Evolutionary conservation across 2,888 invertebrate species (phyloP).

Genomic region (Celastrina argiolus): DNA sequence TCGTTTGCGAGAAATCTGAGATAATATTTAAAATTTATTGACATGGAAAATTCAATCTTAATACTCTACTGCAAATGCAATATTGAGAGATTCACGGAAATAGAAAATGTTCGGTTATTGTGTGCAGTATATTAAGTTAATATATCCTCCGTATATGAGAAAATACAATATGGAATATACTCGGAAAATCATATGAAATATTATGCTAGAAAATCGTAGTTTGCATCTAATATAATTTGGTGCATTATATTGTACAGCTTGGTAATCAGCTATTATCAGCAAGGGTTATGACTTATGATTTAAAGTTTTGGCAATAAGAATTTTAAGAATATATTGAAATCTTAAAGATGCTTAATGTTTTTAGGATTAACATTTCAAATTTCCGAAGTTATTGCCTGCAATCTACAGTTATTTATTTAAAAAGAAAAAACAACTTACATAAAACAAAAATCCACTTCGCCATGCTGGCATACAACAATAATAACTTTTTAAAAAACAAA

Average conservation of each 20-base stretch:
- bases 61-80: conserved; percentile 1
- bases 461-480: neutral
- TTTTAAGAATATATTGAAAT: too few species aligned
- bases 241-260: neutral
- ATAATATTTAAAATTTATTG: conserved; percentile 20
- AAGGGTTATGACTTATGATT: too few species aligned
- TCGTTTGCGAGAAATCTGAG: conserved; percentile 6
- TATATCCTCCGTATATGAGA: neutral
- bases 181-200: neutral
- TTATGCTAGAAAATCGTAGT: neutral
- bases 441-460: conserved; percentile 11
- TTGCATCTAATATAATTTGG: neutral
- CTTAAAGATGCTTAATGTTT: too few species aligned
- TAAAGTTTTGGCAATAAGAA: too few species aligned
- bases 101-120: conserved; percentile 10
- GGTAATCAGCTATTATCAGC: too few species aligned
- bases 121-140: conserved; percentile 12
- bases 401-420: neutral
- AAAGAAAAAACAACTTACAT: neutral
- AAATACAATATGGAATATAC: neutral
- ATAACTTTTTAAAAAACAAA: neutral
- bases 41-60: conserved; percentile 19
- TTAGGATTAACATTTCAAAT: too few species aligned
- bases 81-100: conserved; percentile 14
- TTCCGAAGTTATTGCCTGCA: too few species aligned